Conservation (phyloP, 1,140 invertebrate genomes). For the Drosophila arizonae region DNA sequence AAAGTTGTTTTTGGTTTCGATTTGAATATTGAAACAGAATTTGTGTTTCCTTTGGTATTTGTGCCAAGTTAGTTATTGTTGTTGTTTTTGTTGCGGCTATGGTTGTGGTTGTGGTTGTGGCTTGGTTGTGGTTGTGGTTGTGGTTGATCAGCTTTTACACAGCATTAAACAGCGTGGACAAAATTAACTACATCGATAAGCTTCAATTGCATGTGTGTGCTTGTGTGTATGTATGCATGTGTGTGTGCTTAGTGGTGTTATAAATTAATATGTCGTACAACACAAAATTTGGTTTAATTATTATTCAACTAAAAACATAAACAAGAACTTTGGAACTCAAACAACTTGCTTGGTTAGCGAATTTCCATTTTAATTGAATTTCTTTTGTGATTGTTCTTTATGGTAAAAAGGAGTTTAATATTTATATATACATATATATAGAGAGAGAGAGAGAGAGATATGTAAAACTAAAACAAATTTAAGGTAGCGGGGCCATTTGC, state of each 20-base stretch:
- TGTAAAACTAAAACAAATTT: conserved; percentile 80
- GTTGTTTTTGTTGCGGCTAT: conserved; percentile 20
- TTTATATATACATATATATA: conserved; percentile 26
- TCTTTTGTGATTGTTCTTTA: conserved; percentile 25
- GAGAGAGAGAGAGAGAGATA: conserved; percentile 1
- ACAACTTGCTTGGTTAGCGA: conserved; percentile 60
- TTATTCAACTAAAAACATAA: conserved; percentile 57
- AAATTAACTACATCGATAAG: conserved; percentile 72
- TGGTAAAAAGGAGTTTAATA: conserved; percentile 25
- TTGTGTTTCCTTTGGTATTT: conserved; percentile 39
- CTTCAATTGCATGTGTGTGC: conserved; percentile 51
- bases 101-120: conserved; percentile 19
- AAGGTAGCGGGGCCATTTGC: conserved; percentile 82
- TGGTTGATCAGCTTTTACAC: conserved; percentile 36
- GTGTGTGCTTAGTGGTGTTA: conserved; percentile 73
- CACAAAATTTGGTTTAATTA: conserved; percentile 62
- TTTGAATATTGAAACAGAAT: conserved; percentile 25
- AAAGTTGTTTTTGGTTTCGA: conserved; percentile 75
- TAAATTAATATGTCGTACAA: conserved; percentile 73
- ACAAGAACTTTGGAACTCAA: conserved; percentile 66
- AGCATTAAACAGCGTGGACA: conserved; percentile 66
- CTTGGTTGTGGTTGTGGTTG: conserved; percentile 18
- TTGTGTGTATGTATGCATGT: conserved; percentile 24
- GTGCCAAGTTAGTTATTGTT: conserved; percentile 62
- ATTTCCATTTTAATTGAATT: conserved; percentile 28